Evolutionary conservation across 2,797 vertebrate species (phyloP), one percentile per base, ranked within the genome.

Genomic region (Thripadectes ignobilis): DNA sequence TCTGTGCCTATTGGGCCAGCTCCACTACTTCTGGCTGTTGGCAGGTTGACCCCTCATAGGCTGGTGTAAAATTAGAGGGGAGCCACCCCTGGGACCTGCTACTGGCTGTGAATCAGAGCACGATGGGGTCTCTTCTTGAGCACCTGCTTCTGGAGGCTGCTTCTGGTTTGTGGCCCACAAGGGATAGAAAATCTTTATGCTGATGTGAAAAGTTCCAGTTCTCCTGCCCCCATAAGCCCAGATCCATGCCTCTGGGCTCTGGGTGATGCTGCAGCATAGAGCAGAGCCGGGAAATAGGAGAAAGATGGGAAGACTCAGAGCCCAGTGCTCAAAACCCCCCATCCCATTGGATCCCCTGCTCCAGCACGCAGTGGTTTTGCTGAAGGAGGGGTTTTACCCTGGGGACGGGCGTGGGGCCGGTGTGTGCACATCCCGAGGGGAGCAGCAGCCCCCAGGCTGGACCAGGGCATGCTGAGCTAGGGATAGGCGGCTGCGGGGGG

Each of bases 261-360:
- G 26, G 5, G 12, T 43, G 34, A 43, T 15, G 23, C 26, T 38
- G 39, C 12, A 7, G 11, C 38, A 12, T 6, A 10, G 32, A 74
- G 10, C 8, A 46, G n/a, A 58, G 14, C 4, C 29, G 12, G 29
- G 26, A 81, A 84, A 49, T 1, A 32, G 12, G 9, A 12, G 3
- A 16, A 17, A 52, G n/a, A 41, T 3, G 16, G 10, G 21, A 12
- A 43, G 2, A 34, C 10, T 23, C 7, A 10, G 22, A 69, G 18
- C 5, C 2, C 0, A 0, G 48, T 14, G 43, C n/a, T 39, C 27
- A 43, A 67, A 48, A 0, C 16, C 8, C 6, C 78, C n/a, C 12
- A 23, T 8, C 34, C 34, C 29, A 21, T 17, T 14, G 49, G 24
- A 34, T 55, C 4, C n/a, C 5, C 6, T 9, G 29, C 49, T 61